Base-by-base conservation (phyloP, 1,140 invertebrate genomes). In the Chironomus tepperi region DNA sequence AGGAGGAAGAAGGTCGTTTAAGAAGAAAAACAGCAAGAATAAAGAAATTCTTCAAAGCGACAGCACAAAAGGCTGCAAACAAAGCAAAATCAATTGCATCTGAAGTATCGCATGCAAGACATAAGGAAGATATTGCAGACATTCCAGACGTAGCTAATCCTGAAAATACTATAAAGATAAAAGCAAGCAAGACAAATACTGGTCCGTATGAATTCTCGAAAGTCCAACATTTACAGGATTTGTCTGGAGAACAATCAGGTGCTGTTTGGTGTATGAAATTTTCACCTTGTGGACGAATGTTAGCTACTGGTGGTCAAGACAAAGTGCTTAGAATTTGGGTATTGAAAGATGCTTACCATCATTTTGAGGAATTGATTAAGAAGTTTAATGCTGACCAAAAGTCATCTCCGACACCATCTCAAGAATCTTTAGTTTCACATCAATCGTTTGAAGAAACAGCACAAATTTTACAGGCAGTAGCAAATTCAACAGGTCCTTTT, bases 251-350 rank as follows among this genome's bases (percentile, higher is more conserved):
- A 78, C 95, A 98, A 81, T 88, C 88, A 7, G 94, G 95, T 42
- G 94, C 97, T 3, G 92, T 99, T 77, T 99, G 97, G 97, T 97
- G 95, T 77, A 98, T 98, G 93, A 98, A 98, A 84, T 99, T 99
- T 82, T 98, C 96, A 72, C 91, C 90, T 24, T 98, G 96, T 84
- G 97, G 97, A 0, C 86, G 95, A 73, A 84, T 99, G 64, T 82
- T 99, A 75, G 96, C 97, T 6, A 98, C 96, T 2, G 97, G 96
- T 70, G 97, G 97, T 0, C 96, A 98, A 84, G 97, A 99, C 84
- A 89, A 91, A 76, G 89, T 98, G 72, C 83, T 99, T 65, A 85
- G 96, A 74, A 92, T 99, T 75, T 99, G 97, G 97, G 93, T 98
- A 72, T 84, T 98, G 0, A 88, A 92, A 76, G 92, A 93, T 81